Conservation (phyloP, 1,140 invertebrate species). For the Drosophila orosa region DNA sequence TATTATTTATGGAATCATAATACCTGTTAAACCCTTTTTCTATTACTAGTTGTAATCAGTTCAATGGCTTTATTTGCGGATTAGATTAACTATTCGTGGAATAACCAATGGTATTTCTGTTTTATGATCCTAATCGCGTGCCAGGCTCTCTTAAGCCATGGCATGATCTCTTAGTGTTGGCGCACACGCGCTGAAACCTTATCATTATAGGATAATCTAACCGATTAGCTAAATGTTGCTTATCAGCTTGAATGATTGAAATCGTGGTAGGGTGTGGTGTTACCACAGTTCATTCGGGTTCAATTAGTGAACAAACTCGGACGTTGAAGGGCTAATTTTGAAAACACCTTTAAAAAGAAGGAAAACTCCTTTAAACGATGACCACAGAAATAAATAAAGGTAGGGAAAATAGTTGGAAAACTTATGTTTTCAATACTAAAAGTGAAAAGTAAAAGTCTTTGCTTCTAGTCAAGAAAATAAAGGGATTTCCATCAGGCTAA, state of each 20-base stretch:
- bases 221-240: conserved; percentile 20
- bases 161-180: conserved; percentile 9
- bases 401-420: neutral
- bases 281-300: conserved; percentile 18
- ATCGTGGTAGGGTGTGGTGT: conserved; percentile 3
- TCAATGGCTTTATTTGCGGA: neutral
- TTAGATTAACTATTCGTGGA: conserved; percentile 13
- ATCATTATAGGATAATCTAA: conserved; percentile 27
- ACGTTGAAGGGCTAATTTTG: neutral
- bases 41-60: neutral
- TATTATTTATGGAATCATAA: conserved; percentile 2
- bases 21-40: neutral
- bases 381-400: conserved; percentile 36
- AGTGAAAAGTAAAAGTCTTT: neutral
- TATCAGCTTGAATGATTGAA: conserved; percentile 27
- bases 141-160: conserved; percentile 21
- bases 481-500: neutral
- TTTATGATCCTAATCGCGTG: conserved; percentile 37
- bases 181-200: conserved; percentile 16
- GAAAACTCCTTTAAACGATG: neutral
- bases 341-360: too few species aligned
- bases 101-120: conserved; percentile 3
- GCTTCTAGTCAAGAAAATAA: too few species aligned
- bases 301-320: conserved; percentile 1
- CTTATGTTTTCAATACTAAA: neutral